A percentile compares a stretch with the other conserved stretches of the same genome.
phyloP scores from a whole-genome alignment of 2,797 vertebrate genomes.

The Cyprinella venusta region DNA sequence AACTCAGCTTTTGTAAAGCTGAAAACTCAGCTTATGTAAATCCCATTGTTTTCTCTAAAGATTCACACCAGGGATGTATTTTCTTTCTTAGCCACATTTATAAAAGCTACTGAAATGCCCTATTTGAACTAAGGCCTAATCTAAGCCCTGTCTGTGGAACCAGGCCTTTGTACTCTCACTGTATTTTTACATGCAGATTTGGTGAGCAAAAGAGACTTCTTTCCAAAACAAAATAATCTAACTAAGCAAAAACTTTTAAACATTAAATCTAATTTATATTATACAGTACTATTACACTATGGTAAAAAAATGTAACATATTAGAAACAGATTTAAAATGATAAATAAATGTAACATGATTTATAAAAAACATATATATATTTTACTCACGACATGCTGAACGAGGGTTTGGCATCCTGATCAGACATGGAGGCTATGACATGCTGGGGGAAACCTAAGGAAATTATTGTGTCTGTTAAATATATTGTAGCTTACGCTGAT shows the following conservation, averaged over 20 bases:
- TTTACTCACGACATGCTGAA: conserved; percentile 95
- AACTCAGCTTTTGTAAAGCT: too few species aligned
- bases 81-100: too few species aligned
- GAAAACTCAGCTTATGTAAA: too few species aligned
- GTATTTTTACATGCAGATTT: background rate
- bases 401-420: conserved; percentile 92
- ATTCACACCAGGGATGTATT: too few species aligned
- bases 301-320: background rate
- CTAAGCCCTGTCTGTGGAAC: too few species aligned
- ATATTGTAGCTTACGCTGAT: background rate
- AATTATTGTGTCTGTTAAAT: background rate
- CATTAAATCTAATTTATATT: background rate
- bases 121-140: too few species aligned
- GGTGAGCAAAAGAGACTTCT: background rate
- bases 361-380: background rate
- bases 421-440: conserved; percentile 79
- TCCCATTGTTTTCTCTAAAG: too few species aligned
- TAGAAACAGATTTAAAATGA: background rate
- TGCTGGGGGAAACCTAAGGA: conserved; percentile 93
- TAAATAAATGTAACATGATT: background rate
- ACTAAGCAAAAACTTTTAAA: background rate
- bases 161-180: background rate
- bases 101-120: too few species aligned
- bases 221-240: background rate
- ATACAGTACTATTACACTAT: background rate